Conservation (phyloP, 1,140 invertebrate species). For the Teleopsis dalmanni region DNA sequence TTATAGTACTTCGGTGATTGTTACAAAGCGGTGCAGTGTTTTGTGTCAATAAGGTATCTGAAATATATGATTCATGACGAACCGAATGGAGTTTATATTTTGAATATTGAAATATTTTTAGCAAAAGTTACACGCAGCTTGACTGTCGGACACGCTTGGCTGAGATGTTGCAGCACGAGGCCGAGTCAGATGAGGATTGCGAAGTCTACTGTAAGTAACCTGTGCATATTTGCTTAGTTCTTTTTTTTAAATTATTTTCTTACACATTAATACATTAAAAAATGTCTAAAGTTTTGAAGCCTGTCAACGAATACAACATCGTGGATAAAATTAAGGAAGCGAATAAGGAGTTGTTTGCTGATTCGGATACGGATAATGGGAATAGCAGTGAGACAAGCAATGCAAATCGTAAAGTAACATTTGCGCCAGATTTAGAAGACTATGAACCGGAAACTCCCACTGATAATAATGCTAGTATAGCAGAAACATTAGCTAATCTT, state of each 20-base stretch:
- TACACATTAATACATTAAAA: not conserved
- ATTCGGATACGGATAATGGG: constrained; percentile 3
- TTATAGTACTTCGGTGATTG: too few relatives aligned
- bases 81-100: too few relatives aligned
- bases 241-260: not conserved
- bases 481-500: constrained; percentile 1
- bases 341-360: constrained; percentile 37
- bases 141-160: constrained; percentile 9
- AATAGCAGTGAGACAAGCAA: constrained; percentile 10
- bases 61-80: too few relatives aligned
- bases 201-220: constrained; percentile 51
- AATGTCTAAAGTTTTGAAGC: constrained; percentile 26
- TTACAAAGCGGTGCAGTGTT: too few relatives aligned
- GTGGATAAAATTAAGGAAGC: constrained; percentile 43
- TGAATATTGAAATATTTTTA: not conserved
- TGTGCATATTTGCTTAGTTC: not conserved
- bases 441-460: constrained; percentile 23
- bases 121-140: not conserved
- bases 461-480: not conserved
- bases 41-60: too few relatives aligned
- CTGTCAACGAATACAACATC: constrained; percentile 44
- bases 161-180: constrained; percentile 71
- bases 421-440: constrained; percentile 33
- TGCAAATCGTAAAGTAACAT: constrained; percentile 31
- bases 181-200: constrained; percentile 91